Conservation (phyloP, 1,140 invertebrate genomes). For the Chironomus striatipennis region DNA sequence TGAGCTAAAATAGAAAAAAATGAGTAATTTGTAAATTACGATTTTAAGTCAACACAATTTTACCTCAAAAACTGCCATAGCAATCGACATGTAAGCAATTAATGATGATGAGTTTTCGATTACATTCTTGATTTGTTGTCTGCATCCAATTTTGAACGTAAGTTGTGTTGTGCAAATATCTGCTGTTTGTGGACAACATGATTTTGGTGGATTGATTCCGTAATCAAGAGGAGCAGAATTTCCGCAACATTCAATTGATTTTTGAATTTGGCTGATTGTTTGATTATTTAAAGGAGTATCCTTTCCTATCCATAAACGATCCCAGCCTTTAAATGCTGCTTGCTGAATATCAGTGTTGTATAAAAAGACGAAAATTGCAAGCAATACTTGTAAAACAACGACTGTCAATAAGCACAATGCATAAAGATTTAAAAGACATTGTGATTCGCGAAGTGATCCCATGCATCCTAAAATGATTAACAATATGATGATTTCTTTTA, state of each 20-base stretch:
- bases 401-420: not conserved
- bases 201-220: not conserved
- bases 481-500: too few relatives aligned
- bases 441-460: not conserved
- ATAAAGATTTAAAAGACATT: not conserved
- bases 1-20: slow-evolving; percentile 19
- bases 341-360: not conserved
- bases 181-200: not conserved
- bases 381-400: not conserved
- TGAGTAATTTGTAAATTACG: not conserved
- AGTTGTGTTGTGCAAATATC: not conserved
- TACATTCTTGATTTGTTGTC: not conserved
- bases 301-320: not conserved
- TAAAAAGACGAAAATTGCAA: not conserved
- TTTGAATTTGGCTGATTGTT: not conserved
- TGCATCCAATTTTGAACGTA: not conserved
- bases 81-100: not conserved
- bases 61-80: not conserved
- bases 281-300: not conserved
- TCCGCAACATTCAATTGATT: not conserved
- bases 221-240: not conserved
- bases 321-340: not conserved
- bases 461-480: not conserved
- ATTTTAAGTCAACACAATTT: not conserved
- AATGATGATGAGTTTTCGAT: not conserved